Percentiles rank a stretch among this genome's conserved stretches.
phyloP scores from a whole-genome alignment of 2,888 invertebrate genomes.

The Apamea monoglypha region DNA sequence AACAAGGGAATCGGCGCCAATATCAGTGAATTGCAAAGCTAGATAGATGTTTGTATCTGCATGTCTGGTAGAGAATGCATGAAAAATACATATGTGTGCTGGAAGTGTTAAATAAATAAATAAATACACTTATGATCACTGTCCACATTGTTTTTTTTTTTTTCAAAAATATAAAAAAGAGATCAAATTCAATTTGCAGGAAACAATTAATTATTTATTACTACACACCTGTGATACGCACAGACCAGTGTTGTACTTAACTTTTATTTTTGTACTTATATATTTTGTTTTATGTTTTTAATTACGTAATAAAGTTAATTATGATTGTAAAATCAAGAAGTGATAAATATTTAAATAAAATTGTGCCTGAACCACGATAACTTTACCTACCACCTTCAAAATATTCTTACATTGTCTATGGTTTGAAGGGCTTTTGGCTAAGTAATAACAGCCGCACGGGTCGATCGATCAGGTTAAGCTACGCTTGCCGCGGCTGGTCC shows the following conservation, averaged over 20 bases:
- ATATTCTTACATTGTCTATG: not conserved
- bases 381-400: not conserved
- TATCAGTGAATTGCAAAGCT: not conserved
- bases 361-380: not conserved
- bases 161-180: not conserved
- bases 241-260: slow-evolving; percentile 7
- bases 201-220: not conserved
- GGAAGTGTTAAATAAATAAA: too few species aligned
- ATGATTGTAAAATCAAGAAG: not conserved
- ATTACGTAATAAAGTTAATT: not conserved
- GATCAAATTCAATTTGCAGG: not conserved
- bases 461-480: too few species aligned
- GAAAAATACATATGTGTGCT: too few species aligned
- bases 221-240: not conserved
- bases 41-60: too few species aligned
- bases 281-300: not conserved
- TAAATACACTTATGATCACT: not conserved
- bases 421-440: too few species aligned
- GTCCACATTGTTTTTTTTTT: not conserved
- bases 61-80: too few species aligned
- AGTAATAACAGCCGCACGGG: too few species aligned
- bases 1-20: too few species aligned
- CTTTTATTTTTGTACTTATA: slow-evolving; percentile 12
- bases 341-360: too few species aligned
- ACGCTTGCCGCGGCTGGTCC: too few species aligned